phyloP scores from a whole-genome alignment of 2,888 invertebrate genomes.

The Aelia acuminata region DNA sequence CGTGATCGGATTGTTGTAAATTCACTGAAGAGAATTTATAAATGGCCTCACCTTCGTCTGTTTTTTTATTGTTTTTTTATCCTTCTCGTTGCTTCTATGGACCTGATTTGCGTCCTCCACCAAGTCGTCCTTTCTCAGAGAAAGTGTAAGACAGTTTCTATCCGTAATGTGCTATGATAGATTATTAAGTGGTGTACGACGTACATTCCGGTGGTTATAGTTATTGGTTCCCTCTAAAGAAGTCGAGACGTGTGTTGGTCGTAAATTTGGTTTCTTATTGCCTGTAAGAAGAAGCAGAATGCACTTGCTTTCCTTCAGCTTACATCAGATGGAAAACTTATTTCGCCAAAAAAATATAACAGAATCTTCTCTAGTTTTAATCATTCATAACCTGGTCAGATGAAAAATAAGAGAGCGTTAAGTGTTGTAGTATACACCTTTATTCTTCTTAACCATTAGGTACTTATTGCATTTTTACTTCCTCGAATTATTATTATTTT shows the following conservation, averaged over 20 bases:
- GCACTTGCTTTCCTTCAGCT: no score
- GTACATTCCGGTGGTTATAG: neutral
- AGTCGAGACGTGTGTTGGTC: neutral
- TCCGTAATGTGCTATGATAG: neutral
- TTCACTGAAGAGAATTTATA: slow-evolving; percentile 18
- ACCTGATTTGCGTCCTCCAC: neutral
- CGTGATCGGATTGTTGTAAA: neutral
- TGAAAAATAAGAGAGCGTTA: no score
- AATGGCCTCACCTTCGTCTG: slow-evolving; percentile 37
- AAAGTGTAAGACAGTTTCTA: neutral
- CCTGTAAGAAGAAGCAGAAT: neutral
- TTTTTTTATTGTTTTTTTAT: neutral
- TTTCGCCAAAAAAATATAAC: no score
- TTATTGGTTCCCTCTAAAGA: neutral
- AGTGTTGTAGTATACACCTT: no score
- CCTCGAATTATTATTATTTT: no score
- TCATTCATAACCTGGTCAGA: no score
- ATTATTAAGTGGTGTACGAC: neutral
- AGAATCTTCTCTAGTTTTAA: no score
- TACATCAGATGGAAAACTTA: neutral
- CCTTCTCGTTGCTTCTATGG: neutral
- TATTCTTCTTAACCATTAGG: no score
- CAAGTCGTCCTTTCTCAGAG: slow-evolving; percentile 2
- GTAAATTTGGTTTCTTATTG: slow-evolving; percentile 7
- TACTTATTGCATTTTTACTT: no score